These are phyloP conservation scores for Elysia chlorotica DNA, from an alignment of 1,140 invertebrate genomes.

Conservation along the genomic window DNA sequence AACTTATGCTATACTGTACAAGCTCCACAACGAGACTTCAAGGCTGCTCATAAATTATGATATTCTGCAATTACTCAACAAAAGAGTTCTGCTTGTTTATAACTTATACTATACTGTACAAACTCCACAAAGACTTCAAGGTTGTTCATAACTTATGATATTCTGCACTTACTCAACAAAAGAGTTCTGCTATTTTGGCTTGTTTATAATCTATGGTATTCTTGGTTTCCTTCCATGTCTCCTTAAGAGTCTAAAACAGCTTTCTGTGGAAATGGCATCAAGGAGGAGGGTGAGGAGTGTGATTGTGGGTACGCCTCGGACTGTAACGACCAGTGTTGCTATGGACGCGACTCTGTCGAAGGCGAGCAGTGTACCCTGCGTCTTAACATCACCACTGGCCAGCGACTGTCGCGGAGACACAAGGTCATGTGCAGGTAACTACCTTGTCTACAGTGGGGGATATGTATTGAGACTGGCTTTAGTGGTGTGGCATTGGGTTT, in stretches of 20 bases:
- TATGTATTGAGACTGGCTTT: too few species aligned
- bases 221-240: constrained; percentile 42
- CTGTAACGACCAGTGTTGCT: constrained; percentile 86
- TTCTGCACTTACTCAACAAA: not conserved
- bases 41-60: not conserved
- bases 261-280: constrained; percentile 99
- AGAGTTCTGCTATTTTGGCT: not conserved
- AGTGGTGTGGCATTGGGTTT: too few species aligned
- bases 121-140: too few species aligned
- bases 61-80: not conserved
- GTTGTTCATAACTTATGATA: not conserved
- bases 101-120: too few species aligned
- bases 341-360: constrained; percentile 67
- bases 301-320: constrained; percentile 97
- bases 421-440: too few species aligned
- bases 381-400: too few species aligned
- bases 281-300: constrained; percentile 96
- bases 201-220: not conserved
- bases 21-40: too few species aligned
- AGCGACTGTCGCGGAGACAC: too few species aligned
- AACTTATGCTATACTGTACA: not conserved
- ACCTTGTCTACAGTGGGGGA: too few species aligned
- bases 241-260: constrained; percentile 87
- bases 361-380: constrained; percentile 28
- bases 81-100: too few species aligned